These are phyloP conservation scores for crab-eating macaque (Macaca fascicularis) DNA, from an alignment of 2,113 vertebrate genomes.

Conservation along the genomic window T2T-MFA8v1.1 NC_088381.1:41553001-41553500, in stretches of 20 bases:
- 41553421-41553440: conserved; percentile 55
- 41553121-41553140: not conserved
- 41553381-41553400: conserved; percentile 59
- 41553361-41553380: conserved; percentile 64
- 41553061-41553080: not conserved
- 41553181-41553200: not conserved
- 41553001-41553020: not conserved
- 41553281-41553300: conserved; percentile 77
- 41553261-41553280: conserved; percentile 82
- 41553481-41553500: conserved; percentile 58
- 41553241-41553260: conserved; percentile 78
- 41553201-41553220: not conserved
- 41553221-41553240: conserved; percentile 15
- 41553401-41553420: conserved; percentile 72
- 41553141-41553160: not conserved
- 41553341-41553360: conserved; percentile 56
- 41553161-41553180: not conserved
- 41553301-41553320: conserved; percentile 66
- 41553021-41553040: not conserved
- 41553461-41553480: conserved; percentile 62
- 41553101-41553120: not conserved
- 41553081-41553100: not conserved
- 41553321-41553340: conserved; percentile 30
- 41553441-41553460: conserved; percentile 39
- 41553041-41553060: not conserved